phyloP scores from a whole-genome alignment of 1,140 invertebrate species.

The Monochamus saltuarius region DNA sequence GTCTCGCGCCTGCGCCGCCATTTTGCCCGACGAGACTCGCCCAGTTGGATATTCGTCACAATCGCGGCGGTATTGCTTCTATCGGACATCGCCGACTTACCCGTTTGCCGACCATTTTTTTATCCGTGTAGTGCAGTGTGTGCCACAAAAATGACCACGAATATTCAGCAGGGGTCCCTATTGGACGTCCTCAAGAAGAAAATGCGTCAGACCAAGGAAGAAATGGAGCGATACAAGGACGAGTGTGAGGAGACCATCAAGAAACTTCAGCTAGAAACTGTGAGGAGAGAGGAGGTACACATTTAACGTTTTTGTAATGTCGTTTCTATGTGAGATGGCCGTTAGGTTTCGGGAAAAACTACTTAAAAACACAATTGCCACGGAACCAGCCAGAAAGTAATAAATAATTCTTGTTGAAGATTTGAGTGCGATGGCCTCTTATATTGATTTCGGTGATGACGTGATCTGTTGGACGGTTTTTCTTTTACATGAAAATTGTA shows the following conservation, averaged over 20 bases:
- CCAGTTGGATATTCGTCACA: constrained; percentile 21
- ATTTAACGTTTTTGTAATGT: too few relatives aligned
- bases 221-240: constrained; percentile 97
- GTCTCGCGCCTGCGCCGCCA: constrained; percentile 32
- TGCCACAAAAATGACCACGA: constrained; percentile 70
- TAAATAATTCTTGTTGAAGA: neutral
- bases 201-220: constrained; percentile 97
- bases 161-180: constrained; percentile 82
- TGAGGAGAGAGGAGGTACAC: constrained; percentile 92
- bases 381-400: too few relatives aligned
- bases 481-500: too few relatives aligned
- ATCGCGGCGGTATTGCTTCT: too few relatives aligned
- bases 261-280: constrained; percentile 84
- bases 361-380: too few relatives aligned
- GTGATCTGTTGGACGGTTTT: too few relatives aligned
- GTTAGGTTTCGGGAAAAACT: too few relatives aligned
- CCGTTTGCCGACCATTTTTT: constrained; percentile 22
- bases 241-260: constrained; percentile 91
- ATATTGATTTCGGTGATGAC: constrained; percentile 10
- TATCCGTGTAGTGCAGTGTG: constrained; percentile 9
- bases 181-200: constrained; percentile 98
- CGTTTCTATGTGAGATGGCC: too few relatives aligned
- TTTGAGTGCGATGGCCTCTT: neutral
- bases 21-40: constrained; percentile 35
- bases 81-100: constrained; percentile 40